phyloP scores from a whole-genome alignment of 2,797 vertebrate genomes.

The Labeo calbasu region DNA sequence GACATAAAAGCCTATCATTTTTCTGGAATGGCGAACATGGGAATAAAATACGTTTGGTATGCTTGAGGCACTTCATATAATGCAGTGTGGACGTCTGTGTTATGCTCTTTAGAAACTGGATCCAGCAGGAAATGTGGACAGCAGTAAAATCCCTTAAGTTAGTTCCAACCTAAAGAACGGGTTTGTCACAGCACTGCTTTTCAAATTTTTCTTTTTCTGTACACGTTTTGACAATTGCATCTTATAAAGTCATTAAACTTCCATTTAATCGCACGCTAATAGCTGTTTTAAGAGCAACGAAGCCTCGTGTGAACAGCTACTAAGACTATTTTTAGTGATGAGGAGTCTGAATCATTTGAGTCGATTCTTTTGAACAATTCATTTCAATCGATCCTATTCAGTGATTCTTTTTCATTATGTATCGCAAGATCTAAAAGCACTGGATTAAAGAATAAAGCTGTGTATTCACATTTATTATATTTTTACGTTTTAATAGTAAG shows the following conservation, averaged over 20 bases:
- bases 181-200: neutral
- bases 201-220: neutral
- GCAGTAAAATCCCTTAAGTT: neutral
- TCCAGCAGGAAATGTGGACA: neutral
- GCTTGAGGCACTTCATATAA: neutral
- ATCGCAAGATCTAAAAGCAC: neutral
- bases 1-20: neutral
- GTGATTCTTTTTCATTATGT: neutral
- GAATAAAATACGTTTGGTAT: too few species aligned
- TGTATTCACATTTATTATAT: neutral
- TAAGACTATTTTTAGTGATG: neutral
- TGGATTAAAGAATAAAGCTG: neutral
- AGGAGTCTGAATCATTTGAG: neutral
- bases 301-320: neutral
- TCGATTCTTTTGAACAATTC: constrained; percentile 2
- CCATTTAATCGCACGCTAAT: neutral
- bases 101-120: constrained; percentile 19
- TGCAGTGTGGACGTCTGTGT: neutral
- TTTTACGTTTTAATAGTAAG: too few species aligned
- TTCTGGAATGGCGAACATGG: neutral
- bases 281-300: neutral
- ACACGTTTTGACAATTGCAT: neutral
- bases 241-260: neutral
- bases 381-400: neutral
- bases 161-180: neutral